Conservation (phyloP, 2,797 vertebrate genomes). For the Platalea minor region DNA sequence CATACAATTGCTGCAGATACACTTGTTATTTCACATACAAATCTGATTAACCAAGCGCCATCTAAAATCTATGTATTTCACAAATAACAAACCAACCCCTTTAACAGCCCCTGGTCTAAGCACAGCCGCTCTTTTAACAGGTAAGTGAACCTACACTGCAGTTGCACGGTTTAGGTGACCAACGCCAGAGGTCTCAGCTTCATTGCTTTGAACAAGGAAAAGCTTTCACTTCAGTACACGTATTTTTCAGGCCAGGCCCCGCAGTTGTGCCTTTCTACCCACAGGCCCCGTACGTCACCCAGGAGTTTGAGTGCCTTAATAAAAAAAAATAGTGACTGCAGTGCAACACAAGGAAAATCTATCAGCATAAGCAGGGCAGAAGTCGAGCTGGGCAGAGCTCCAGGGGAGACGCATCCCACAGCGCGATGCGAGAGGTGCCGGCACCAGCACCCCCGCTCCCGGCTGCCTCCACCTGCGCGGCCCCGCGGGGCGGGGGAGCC, state of each 20-base stretch:
- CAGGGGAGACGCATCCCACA: background rate
- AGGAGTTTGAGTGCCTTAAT: background rate
- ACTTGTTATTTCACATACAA: background rate
- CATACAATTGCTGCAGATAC: accelerated
- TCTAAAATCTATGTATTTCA: background rate
- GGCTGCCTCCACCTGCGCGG: background rate
- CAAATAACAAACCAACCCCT: background rate
- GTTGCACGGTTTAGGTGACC: accelerated
- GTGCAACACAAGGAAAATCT: background rate
- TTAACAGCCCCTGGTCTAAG: background rate
- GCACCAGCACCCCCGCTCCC: background rate
- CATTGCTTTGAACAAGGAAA: background rate
- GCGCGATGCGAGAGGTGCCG: background rate
- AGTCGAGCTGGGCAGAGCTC: background rate
- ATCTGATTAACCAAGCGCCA: background rate
- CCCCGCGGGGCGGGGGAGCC: background rate
- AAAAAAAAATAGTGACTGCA: background rate
- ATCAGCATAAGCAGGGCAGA: background rate
- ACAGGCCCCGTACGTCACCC: background rate
- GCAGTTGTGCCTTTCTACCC: background rate
- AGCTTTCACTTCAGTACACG: accelerated
- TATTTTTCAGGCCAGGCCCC: background rate
- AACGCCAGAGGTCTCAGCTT: too few species aligned
- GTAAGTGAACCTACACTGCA: accelerated
- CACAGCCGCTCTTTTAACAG: background rate